phyloP scores from a whole-genome alignment of 35 echinoderm and acorn worm species.

The Apostichopus californicus region DNA sequence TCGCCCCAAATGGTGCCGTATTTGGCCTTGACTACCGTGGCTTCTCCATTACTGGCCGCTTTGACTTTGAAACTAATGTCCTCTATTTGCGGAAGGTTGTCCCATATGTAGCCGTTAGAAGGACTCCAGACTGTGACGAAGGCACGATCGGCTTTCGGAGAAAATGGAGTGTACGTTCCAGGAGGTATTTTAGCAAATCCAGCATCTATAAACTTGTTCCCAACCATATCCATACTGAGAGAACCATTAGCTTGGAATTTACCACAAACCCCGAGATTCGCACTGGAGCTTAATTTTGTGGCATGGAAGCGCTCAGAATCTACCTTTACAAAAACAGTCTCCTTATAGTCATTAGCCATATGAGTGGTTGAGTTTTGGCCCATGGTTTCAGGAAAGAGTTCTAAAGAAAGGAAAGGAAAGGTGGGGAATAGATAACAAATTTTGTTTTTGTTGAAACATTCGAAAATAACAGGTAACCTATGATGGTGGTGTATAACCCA shows the following conservation, averaged over 20 bases:
- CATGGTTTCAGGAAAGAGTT: too few species aligned
- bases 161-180: too few species aligned
- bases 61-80: background rate
- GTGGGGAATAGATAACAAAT: too few species aligned
- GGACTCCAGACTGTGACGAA: too few species aligned
- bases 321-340: background rate
- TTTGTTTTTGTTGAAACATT: too few species aligned
- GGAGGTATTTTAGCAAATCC: too few species aligned
- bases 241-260: background rate
- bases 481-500: too few species aligned
- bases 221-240: too few species aligned
- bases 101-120: background rate
- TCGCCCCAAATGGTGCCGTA: background rate
- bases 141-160: too few species aligned
- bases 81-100: background rate
- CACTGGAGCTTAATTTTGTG: background rate
- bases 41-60: background rate
- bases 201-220: too few species aligned
- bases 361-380: background rate
- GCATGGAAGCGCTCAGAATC: background rate
- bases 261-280: background rate
- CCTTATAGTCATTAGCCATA: background rate
- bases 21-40: background rate
- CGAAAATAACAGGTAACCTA: too few species aligned
- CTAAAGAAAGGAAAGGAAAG: too few species aligned